phyloP scores from a whole-genome alignment of 2,113 vertebrate species.

The Dicentrarchus labrax region DNA sequence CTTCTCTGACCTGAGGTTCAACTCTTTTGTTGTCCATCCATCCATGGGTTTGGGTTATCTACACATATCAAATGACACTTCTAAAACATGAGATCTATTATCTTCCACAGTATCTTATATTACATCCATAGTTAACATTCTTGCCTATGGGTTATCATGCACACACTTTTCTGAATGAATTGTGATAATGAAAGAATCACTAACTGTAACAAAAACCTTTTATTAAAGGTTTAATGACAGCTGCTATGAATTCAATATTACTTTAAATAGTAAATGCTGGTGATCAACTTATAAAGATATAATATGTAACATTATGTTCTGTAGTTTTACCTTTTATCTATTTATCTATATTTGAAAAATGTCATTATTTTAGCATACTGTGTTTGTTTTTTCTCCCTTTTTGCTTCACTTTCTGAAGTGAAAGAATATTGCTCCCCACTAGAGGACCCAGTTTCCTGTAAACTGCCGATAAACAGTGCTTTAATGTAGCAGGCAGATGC shows the following conservation, averaged over 20 bases:
- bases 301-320: neutral
- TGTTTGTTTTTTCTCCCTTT: neutral
- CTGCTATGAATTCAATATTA: neutral
- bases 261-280: neutral
- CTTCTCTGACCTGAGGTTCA: slow-evolving; percentile 49
- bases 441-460: neutral
- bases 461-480: neutral
- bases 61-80: slow-evolving; percentile 53
- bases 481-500: neutral
- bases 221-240: neutral
- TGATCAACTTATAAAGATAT: neutral
- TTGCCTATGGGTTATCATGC: too few species aligned
- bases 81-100: slow-evolving; percentile 9
- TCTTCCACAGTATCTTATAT: neutral
- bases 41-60: slow-evolving; percentile 38
- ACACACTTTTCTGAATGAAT: neutral
- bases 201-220: neutral
- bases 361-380: neutral
- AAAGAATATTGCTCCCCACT: neutral
- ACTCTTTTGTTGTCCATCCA: slow-evolving; percentile 41
- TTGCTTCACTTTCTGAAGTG: neutral
- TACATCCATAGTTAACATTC: neutral
- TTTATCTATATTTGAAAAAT: neutral
- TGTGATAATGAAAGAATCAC: neutral
- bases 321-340: neutral